These are phyloP conservation scores for Oxyura jamaicensis DNA, from an alignment of 2,113 vertebrate genomes.

Conservation along the genomic window DNA sequence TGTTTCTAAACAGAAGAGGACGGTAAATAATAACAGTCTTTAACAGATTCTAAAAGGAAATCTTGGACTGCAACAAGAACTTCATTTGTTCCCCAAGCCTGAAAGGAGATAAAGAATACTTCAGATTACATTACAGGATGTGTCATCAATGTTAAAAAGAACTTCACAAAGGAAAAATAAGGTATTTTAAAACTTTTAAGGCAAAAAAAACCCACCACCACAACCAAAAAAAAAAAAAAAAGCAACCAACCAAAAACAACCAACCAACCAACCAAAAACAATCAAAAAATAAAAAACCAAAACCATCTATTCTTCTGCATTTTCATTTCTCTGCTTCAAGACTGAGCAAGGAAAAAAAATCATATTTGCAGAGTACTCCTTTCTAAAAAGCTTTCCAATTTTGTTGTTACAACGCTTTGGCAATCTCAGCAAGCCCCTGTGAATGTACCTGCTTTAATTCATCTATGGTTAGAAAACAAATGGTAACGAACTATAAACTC, in stretches of 20 bases:
- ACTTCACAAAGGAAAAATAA: background rate
- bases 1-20: constrained; percentile 3
- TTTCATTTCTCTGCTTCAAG: background rate
- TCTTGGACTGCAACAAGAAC: background rate
- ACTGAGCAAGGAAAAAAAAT: background rate
- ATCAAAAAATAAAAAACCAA: background rate
- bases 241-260: no score
- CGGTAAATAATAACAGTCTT: background rate
- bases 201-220: no score
- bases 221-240: no score
- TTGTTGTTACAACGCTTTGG: background rate
- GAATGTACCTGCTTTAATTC: constrained; percentile 14
- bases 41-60: background rate
- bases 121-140: background rate
- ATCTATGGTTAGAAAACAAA: constrained; percentile 22
- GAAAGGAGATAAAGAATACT: constrained; percentile 48
- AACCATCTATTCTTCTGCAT: background rate
- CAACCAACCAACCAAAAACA: no score
- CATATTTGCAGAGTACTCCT: background rate
- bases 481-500: background rate
- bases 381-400: background rate
- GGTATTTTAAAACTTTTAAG: background rate
- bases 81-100: constrained; percentile 72
- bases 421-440: background rate
- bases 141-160: background rate